Conservation (phyloP, 2,888 invertebrate species). For the Crepidodera aurea region DNA sequence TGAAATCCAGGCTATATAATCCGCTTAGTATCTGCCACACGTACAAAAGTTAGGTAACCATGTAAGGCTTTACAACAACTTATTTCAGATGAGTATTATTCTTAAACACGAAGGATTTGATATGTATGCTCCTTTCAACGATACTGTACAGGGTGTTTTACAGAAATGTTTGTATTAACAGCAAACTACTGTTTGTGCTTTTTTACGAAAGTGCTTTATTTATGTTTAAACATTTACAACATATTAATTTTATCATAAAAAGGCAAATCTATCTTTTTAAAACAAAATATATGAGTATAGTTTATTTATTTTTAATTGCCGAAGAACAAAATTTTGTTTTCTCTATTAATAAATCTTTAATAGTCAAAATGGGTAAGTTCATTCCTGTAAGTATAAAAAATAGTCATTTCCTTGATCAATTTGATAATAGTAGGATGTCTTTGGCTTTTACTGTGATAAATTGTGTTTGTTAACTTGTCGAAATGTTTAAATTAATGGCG, state of each 20-base stretch:
- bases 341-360: too few species aligned
- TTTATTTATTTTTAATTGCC: too few species aligned
- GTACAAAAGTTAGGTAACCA: constrained; percentile 36
- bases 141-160: neutral
- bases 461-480: neutral
- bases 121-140: neutral
- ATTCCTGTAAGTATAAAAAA: constrained; percentile 11
- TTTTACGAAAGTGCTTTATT: too few species aligned
- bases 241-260: too few species aligned
- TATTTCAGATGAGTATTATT: constrained; percentile 21
- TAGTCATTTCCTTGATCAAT: constrained; percentile 9
- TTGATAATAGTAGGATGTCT: constrained; percentile 12
- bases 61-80: constrained; percentile 27
- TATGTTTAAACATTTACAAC: too few species aligned
- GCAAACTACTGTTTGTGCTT: too few species aligned
- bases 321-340: too few species aligned
- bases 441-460: constrained; percentile 12
- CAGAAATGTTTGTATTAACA: too few species aligned
- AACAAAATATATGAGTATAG: too few species aligned
- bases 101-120: constrained; percentile 19
- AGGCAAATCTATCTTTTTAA: too few species aligned
- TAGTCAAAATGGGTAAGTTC: constrained; percentile 14
- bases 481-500: constrained; percentile 14
- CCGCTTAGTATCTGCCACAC: constrained; percentile 50
- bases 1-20: constrained; percentile 48